phyloP scores from a whole-genome alignment of 2,888 invertebrate species.

The Acleris holmiana region DNA sequence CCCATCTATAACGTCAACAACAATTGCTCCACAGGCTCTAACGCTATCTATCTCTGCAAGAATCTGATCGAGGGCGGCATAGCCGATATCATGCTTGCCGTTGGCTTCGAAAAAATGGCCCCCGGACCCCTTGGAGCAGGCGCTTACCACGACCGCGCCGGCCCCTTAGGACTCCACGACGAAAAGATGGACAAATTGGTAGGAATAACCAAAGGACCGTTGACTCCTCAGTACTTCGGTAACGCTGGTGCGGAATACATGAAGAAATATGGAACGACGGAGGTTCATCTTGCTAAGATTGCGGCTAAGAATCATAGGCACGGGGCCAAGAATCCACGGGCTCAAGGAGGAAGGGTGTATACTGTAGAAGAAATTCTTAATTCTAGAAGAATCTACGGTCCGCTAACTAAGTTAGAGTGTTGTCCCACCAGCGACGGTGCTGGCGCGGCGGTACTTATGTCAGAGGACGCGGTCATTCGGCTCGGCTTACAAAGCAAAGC shows the following conservation, averaged over 20 bases:
- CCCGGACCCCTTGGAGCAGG: constrained; percentile 91
- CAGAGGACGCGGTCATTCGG: constrained; percentile 94
- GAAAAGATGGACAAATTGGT: constrained; percentile 92
- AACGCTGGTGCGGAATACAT: constrained; percentile 98
- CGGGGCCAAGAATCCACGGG: constrained; percentile 97
- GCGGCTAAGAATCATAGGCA: constrained; percentile 99
- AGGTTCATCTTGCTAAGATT: constrained; percentile 98
- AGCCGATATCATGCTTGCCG: constrained; percentile 94
- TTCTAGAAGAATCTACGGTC: constrained; percentile 94
- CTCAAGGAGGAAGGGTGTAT: constrained; percentile 97
- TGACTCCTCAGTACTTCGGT: constrained; percentile 97
- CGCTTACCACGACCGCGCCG: constrained; percentile 92
- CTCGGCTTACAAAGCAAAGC: constrained; percentile 93
- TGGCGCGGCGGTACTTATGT: constrained; percentile 95
- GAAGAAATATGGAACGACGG: constrained; percentile 96
- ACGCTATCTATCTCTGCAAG: constrained; percentile 94
- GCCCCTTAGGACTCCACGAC: constrained; percentile 95
- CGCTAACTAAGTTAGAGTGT: constrained; percentile 97
- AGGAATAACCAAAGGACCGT: constrained; percentile 92
- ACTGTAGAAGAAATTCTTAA: constrained; percentile 94
- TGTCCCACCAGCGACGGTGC: constrained; percentile 99
- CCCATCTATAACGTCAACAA: constrained; percentile 99
- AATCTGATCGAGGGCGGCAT: constrained; percentile 95
- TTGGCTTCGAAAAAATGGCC: constrained; percentile 99
- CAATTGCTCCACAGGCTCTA: constrained; percentile 98